Conservation (phyloP, 2,113 vertebrate genomes). For the Gavia stellata region DNA sequence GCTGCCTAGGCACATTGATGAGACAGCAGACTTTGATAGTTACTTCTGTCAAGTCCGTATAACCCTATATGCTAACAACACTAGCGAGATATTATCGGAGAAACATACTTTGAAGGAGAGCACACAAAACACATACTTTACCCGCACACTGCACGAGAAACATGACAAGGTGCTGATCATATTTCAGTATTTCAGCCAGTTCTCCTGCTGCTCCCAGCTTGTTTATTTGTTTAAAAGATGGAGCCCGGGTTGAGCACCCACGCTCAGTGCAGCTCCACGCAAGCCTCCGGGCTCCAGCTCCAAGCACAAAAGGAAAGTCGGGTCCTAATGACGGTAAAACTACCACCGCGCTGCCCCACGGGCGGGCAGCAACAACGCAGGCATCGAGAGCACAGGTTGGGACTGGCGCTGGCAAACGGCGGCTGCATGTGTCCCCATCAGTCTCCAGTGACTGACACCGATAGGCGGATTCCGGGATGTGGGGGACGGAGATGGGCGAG, state of each 20-base stretch:
- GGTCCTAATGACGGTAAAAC: slow-evolving; percentile 34
- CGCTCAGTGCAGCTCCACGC: not conserved
- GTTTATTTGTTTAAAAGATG: not conserved
- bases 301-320: not conserved
- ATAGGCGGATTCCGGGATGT: not conserved
- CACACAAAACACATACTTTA: slow-evolving; percentile 11
- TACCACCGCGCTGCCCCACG: slow-evolving; percentile 18
- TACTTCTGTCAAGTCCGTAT: not conserved
- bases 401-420: slow-evolving; percentile 53
- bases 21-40: not conserved
- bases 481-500: slow-evolving; percentile 41
- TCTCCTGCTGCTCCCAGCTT: not conserved
- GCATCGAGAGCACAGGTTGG: slow-evolving; percentile 44
- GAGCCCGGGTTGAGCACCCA: not conserved
- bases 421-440: slow-evolving; percentile 72
- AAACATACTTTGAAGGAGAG: not conserved
- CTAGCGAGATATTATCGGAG: not conserved
- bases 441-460: slow-evolving; percentile 59
- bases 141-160: slow-evolving; percentile 73
- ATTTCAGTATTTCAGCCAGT: slow-evolving; percentile 18
- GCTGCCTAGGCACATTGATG: not conserved
- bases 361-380: slow-evolving; percentile 49
- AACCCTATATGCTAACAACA: not conserved
- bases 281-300: slow-evolving; percentile 45
- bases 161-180: slow-evolving; percentile 49